A percentile compares a stretch with the other conserved stretches of the same genome.
Conservation (phyloP, 37 sponge, comb jelly and placozoan species). For the Dysidea cf. avara region DNA sequence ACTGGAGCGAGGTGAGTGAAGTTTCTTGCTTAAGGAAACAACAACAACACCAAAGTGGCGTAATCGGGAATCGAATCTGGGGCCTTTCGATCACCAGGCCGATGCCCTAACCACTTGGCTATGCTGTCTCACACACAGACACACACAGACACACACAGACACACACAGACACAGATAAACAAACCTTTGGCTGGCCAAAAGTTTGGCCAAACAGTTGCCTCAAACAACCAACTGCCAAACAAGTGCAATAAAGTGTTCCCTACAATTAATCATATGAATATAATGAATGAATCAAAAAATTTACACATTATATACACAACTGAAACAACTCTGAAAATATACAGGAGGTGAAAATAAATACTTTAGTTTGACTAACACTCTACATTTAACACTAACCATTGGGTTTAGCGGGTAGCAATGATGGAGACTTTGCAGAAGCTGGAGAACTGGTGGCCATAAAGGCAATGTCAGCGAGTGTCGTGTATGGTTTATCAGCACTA, state of each 20-base stretch:
- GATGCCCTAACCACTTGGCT: no score
- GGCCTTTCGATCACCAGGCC: no score
- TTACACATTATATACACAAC: background rate
- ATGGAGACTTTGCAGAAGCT: background rate
- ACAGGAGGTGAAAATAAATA: no score
- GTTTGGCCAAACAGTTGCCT: constrained; percentile 73
- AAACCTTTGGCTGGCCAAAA: background rate
- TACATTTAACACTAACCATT: background rate
- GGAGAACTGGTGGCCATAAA: background rate
- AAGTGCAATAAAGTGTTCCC: constrained; percentile 82
- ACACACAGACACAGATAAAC: background rate
- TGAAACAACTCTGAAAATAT: no score
- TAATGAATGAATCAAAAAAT: background rate
- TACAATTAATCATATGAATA: no score
- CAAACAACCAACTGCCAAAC: constrained; percentile 89
- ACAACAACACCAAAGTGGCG: no score
- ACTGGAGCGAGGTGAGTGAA: no score
- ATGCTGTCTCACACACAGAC: background rate
- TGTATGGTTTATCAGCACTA: background rate
- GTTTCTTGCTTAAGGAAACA: no score
- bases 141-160: background rate
- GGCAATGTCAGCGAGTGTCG: background rate
- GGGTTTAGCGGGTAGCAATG: background rate
- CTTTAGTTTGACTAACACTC: background rate
- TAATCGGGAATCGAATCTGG: no score